These are phyloP conservation scores for Tympanuchus pallidicinctus DNA, from an alignment of 2,113 vertebrate genomes.

Conservation along the genomic window DNA sequence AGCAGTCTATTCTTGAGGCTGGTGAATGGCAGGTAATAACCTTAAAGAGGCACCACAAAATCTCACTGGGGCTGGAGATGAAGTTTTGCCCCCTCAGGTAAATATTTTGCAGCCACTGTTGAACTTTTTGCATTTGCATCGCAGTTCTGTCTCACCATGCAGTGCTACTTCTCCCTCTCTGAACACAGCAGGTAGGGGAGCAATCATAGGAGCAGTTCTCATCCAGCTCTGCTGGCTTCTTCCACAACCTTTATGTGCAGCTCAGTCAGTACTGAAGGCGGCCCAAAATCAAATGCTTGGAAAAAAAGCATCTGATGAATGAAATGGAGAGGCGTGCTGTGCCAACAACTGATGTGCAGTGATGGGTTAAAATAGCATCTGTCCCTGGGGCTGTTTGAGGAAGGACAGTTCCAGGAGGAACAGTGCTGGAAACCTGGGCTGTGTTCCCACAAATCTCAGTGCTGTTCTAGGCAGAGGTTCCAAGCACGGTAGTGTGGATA, in stretches of 20 bases:
- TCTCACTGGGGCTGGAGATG: rapidly evolving
- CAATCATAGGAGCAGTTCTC: background rate
- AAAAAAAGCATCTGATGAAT: rapidly evolving
- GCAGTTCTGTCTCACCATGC: rapidly evolving
- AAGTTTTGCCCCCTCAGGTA: background rate
- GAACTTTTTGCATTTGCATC: background rate
- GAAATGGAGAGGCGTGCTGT: rapidly evolving
- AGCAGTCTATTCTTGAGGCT: rapidly evolving
- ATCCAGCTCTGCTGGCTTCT: background rate
- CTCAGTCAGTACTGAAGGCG: background rate
- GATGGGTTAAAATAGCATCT: background rate
- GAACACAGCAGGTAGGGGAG: rapidly evolving
- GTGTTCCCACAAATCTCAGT: background rate
- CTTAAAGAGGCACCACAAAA: rapidly evolving
- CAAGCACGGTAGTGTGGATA: rapidly evolving
- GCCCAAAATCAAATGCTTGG: background rate
- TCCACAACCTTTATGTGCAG: rapidly evolving
- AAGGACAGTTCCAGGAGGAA: background rate
- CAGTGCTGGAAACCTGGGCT: background rate
- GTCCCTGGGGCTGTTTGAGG: background rate
- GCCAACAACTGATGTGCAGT: rapidly evolving
- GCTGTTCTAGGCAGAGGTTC: background rate
- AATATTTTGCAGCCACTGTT: background rate
- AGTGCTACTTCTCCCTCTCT: background rate
- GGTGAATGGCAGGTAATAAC: background rate